A percentile compares a stretch with the other conserved stretches of the same genome.
phyloP scores from a whole-genome alignment of 2,888 invertebrate species.

The Diloba caeruleocephala region DNA sequence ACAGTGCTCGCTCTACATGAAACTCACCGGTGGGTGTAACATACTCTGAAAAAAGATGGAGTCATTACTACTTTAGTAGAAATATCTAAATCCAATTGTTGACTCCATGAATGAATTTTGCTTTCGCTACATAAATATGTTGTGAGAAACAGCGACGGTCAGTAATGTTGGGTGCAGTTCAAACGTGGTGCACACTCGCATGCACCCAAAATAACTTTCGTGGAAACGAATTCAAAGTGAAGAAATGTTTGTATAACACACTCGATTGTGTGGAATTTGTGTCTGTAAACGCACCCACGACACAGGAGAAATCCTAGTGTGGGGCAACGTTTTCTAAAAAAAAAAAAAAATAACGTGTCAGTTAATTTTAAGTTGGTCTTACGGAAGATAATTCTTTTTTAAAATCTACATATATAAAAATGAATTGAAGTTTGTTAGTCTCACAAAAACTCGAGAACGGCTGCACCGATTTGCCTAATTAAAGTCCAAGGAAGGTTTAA shows the following conservation, averaged over 20 bases:
- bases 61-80: conserved; percentile 82
- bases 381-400: conserved; percentile 10
- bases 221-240: conserved; percentile 29
- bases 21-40: conserved; percentile 89
- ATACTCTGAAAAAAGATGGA: conserved; percentile 89
- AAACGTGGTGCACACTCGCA: conserved; percentile 44
- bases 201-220: conserved; percentile 54
- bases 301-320: no score
- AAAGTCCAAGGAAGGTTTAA: no score
- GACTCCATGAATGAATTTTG: conserved; percentile 85
- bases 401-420: no score
- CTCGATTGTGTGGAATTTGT: no score
- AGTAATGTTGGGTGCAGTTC: conserved; percentile 52
- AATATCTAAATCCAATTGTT: conserved; percentile 79
- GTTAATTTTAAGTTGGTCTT: conserved; percentile 14
- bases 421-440: no score
- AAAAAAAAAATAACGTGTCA: conserved; percentile 26
- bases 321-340: no score
- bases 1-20: conserved; percentile 77
- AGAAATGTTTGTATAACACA: conserved; percentile 18
- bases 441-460: no score
- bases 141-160: conserved; percentile 48
- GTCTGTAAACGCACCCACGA: no score
- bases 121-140: conserved; percentile 55
- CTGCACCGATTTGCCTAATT: no score